Evolutionary conservation across 2,113 vertebrate species (phyloP).

Genomic region (Plotosus lineatus): DNA sequence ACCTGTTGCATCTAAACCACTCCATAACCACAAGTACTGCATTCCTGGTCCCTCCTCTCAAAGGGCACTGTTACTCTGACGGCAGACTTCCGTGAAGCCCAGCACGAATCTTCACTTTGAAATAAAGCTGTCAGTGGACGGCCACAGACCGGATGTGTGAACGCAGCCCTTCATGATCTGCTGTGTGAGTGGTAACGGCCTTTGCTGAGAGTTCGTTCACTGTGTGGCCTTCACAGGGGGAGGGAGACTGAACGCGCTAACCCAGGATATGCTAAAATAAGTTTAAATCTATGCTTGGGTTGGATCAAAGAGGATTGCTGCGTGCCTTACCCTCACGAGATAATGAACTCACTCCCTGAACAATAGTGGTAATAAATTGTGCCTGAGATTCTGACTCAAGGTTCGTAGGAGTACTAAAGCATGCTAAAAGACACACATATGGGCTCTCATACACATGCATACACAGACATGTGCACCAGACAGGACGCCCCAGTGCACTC

Average conservation of each 20-base stretch:
- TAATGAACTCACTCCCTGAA: constrained; percentile 52
- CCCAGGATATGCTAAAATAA: constrained; percentile 1
- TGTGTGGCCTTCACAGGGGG: constrained; percentile 12
- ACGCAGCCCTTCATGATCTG: constrained; percentile 22
- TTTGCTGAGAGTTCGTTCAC: background rate
- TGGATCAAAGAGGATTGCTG: constrained; percentile 49
- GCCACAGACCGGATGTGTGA: constrained; percentile 27
- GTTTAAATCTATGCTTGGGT: background rate
- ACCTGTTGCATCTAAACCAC: constrained; percentile 52
- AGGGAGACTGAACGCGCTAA: background rate
- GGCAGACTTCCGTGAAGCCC: constrained; percentile 44
- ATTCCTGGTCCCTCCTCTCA: background rate
- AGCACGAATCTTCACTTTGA: constrained; percentile 41
- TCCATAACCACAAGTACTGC: background rate
- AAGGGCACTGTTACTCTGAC: constrained; percentile 27
- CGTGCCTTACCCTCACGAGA: constrained; percentile 38
- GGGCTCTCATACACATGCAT: constrained; percentile 7
- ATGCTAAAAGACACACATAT: constrained; percentile 16
- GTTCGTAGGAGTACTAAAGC: background rate
- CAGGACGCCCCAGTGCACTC: constrained; percentile 40
- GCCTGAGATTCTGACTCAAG: constrained; percentile 8
- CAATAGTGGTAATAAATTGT: constrained; percentile 55
- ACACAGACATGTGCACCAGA: constrained; percentile 43
- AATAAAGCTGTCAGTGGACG: constrained; percentile 51
- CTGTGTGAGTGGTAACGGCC: background rate